Conservation (phyloP, 1,140 invertebrate species). For the Eurytemora carolleeae region DNA sequence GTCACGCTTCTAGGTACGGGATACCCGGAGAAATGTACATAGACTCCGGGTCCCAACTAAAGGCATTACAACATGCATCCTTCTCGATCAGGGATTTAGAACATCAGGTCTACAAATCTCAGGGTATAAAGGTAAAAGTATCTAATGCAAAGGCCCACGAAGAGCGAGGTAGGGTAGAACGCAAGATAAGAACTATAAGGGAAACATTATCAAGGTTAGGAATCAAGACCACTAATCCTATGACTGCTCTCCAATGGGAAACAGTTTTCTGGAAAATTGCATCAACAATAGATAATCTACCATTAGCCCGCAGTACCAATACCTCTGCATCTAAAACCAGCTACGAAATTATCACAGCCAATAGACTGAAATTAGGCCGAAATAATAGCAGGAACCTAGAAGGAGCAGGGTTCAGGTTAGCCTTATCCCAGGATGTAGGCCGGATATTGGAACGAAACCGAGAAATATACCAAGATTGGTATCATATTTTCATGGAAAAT, state of each 20-base stretch:
- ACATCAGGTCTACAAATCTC: too few relatives aligned
- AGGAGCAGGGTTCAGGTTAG: background rate
- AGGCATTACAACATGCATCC: too few relatives aligned
- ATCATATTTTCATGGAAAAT: background rate
- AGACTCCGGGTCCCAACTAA: background rate
- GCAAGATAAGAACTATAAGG: background rate
- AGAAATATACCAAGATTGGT: background rate
- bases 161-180: background rate
- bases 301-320: background rate
- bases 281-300: background rate
- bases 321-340: background rate
- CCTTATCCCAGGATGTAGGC: background rate
- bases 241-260: background rate
- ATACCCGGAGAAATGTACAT: background rate
- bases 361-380: background rate
- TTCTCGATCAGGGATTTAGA: too few relatives aligned
- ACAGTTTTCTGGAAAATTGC: background rate
- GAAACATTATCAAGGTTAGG: background rate
- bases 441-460: background rate
- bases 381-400: background rate
- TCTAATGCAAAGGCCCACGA: background rate
- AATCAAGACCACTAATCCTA: background rate
- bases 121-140: background rate
- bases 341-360: background rate
- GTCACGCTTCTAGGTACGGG: background rate